Base-by-base conservation (phyloP, 2,888 invertebrate genomes). In the Nemotelus nigrinus region DNA sequence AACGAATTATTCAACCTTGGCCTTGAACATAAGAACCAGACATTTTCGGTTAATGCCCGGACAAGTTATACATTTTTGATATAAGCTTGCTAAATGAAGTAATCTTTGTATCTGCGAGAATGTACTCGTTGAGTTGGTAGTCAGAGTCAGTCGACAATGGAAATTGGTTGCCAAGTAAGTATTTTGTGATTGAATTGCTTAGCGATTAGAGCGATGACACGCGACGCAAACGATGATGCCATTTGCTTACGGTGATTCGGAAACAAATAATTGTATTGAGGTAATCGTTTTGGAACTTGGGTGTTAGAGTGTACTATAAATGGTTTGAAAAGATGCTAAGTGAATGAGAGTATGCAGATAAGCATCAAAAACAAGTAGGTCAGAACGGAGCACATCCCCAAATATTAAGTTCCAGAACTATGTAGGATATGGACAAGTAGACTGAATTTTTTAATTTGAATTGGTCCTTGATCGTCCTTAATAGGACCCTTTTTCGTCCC, bases 21-120 rank as follows among this genome's bases (percentile, higher is more conserved):
- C 78, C 78, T 78, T 78, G 78, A 78, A 78, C 70, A 71, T 71
- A 78, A 76, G 76, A 67, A 65, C 50, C 78, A 76, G 76, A 76
- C 78, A 71, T 76, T 57, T 64, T 78, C 60, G 78, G 78, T 78
- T 78, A 78, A 78, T 71, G 78, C 76, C 65, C 70, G 45, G 55
- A 3, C 53, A 25, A n/a, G 48, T 68, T 63, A 74, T 55, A 71
- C 44, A 58, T 63, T 63, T 65, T 65, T 45, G 65, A 65, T 65
- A 65, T 65, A 65, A 65, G 65, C 41, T 10, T 10, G 65, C 65
- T 65, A 47, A 65, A 47, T 65, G 25, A 65, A 65, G 65, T 65
- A 65, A 65, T 58, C 10, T 10, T 10, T 65, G 65, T 65, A 65
- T 65, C 65, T 65, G 4, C 8, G 8, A 65, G 10, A 43, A 25